phyloP scores from a whole-genome alignment of 2,113 vertebrate species.

The Aythya baeri region DNA sequence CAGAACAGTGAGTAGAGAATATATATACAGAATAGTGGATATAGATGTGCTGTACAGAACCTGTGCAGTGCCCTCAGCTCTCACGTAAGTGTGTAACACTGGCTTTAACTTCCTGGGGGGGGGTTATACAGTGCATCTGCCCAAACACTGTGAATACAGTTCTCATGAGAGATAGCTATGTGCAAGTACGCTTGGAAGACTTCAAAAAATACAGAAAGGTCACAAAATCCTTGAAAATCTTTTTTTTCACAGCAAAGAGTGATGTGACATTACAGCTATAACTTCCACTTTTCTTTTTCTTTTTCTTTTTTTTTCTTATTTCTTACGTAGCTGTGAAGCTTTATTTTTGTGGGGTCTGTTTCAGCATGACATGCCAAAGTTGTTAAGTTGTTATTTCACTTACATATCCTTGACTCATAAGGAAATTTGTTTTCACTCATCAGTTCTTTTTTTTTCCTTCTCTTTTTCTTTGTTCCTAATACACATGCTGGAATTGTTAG shows the following conservation, averaged over 20 bases:
- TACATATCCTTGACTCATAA: background rate
- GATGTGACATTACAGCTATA: background rate
- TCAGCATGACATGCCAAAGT: background rate
- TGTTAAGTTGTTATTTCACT: background rate
- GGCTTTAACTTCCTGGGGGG: background rate
- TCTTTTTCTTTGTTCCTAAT: constrained; percentile 12
- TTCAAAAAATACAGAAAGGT: background rate
- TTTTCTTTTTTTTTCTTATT: background rate
- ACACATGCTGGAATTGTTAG: background rate
- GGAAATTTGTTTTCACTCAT: background rate
- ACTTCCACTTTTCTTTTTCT: background rate
- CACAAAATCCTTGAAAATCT: background rate
- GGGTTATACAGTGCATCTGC: background rate
- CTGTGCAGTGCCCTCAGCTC: background rate
- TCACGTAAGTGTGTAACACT: background rate
- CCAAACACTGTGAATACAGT: background rate
- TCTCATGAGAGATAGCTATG: background rate
- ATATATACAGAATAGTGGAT: background rate
- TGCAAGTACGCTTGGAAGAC: background rate
- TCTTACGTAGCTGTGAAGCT: background rate
- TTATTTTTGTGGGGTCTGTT: background rate
- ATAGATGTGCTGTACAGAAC: rapidly evolving
- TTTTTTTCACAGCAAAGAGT: background rate
- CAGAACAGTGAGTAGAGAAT: too few relatives aligned
- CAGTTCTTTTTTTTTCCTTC: background rate